These are phyloP conservation scores for Protosalanx chinensis DNA, from an alignment of 2,797 vertebrate genomes.

Conservation along the genomic window DNA sequence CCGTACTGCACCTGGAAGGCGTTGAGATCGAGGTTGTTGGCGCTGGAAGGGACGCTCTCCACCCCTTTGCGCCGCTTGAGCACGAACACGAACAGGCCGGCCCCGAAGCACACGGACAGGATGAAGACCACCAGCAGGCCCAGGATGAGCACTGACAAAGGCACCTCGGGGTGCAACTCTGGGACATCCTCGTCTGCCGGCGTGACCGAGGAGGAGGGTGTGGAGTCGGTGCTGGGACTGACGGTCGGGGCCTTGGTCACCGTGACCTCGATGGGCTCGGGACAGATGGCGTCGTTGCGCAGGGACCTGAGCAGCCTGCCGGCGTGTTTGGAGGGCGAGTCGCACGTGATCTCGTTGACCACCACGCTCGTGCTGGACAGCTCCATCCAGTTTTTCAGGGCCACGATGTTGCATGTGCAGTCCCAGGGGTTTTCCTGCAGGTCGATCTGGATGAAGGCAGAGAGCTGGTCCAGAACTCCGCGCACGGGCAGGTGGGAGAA, in stretches of 20 bases:
- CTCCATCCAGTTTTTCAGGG: constrained; percentile 97
- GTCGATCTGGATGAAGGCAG: constrained; percentile 95
- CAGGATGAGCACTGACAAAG: constrained; percentile 92
- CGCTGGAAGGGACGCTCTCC: constrained; percentile 75
- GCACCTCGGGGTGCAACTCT: constrained; percentile 88
- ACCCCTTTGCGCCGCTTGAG: constrained; percentile 92
- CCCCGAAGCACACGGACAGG: constrained; percentile 93
- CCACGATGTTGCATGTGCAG: constrained; percentile 92
- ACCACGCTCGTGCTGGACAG: constrained; percentile 88
- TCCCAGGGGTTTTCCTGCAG: constrained; percentile 99
- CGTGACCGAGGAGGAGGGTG: constrained; percentile 60
- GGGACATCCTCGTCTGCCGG: constrained; percentile 73
- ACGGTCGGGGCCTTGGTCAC: constrained; percentile 78
- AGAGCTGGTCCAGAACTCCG: constrained; percentile 93
- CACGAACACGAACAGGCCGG: constrained; percentile 94
- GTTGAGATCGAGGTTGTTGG: constrained; percentile 89
- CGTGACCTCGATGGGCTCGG: constrained; percentile 78
- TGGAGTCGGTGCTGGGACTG: constrained; percentile 76
- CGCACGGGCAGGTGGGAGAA: constrained; percentile 90
- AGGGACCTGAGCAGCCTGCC: constrained; percentile 90
- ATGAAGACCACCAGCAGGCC: constrained; percentile 97
- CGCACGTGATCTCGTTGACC: constrained; percentile 93
- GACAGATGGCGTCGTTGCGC: constrained; percentile 90
- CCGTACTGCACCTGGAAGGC: constrained; percentile 95
- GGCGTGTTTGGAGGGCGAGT: constrained; percentile 88